These are phyloP conservation scores for Muscidifurax raptorellus DNA, from an alignment of 1,140 invertebrate species.

Conservation along the genomic window DNA sequence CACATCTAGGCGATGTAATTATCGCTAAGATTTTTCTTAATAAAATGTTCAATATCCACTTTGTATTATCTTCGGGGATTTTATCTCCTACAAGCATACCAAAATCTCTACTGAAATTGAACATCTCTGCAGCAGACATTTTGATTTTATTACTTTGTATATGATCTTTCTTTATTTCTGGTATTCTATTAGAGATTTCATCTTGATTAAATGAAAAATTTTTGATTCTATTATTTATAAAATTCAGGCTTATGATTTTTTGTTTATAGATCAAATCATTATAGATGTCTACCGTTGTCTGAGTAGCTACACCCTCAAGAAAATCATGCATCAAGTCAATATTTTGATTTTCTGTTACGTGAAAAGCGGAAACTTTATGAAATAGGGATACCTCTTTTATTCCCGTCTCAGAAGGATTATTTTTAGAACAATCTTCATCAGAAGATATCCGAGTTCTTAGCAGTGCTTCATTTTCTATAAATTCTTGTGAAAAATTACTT, in stretches of 20 bases:
- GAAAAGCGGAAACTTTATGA: background rate
- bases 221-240: constrained; percentile 30
- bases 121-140: constrained; percentile 42
- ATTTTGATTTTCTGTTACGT: constrained; percentile 21
- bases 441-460: background rate
- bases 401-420: background rate
- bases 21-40: constrained; percentile 12
- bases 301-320: constrained; percentile 32
- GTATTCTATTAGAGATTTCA: background rate
- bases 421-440: background rate
- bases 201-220: background rate
- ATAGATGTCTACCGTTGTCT: constrained; percentile 26
- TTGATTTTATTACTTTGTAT: constrained; percentile 31
- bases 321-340: constrained; percentile 44
- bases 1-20: background rate
- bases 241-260: constrained; percentile 28
- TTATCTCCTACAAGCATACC: constrained; percentile 28
- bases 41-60: background rate
- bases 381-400: constrained; percentile 15
- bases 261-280: constrained; percentile 7
- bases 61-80: constrained; percentile 24
- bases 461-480: background rate
- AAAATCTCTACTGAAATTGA: constrained; percentile 21
- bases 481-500: background rate
- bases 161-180: background rate